These are phyloP conservation scores for Ramazzottius varieornatus DNA, from an alignment of 2,888 invertebrate species.

Conservation along the genomic window DNA sequence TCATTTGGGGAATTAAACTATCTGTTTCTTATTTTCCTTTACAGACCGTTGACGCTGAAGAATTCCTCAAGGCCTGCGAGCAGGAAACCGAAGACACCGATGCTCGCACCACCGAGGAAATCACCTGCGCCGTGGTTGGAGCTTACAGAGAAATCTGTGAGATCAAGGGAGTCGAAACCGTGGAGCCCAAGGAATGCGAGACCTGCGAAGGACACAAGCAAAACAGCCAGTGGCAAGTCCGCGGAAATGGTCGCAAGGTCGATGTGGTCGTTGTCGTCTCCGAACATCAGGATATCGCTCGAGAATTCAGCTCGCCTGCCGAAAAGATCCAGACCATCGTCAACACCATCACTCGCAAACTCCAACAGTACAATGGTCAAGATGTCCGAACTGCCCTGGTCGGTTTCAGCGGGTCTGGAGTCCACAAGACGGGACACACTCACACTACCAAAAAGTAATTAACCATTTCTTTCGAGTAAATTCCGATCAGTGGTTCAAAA, in stretches of 20 bases:
- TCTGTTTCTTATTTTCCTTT: neutral
- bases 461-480: no score
- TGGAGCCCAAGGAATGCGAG: neutral
- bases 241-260: neutral
- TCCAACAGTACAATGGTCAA: neutral
- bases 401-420: neutral
- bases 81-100: neutral
- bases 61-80: neutral
- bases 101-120: neutral
- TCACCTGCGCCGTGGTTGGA: neutral
- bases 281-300: neutral
- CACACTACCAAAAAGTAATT: neutral
- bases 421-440: neutral
- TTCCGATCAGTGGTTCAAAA: no score
- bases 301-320: neutral
- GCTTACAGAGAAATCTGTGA: neutral
- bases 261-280: neutral
- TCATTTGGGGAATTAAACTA: neutral
- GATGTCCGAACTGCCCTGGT: neutral
- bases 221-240: neutral
- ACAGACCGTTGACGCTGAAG: neutral
- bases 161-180: neutral
- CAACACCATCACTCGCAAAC: slow-evolving; percentile 1
- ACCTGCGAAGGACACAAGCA: neutral
- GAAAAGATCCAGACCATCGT: neutral